A percentile compares a stretch with the other conserved stretches of the same genome.
Conservation (phyloP, 2,797 vertebrate species). For the Phylloscopus collybita region DNA sequence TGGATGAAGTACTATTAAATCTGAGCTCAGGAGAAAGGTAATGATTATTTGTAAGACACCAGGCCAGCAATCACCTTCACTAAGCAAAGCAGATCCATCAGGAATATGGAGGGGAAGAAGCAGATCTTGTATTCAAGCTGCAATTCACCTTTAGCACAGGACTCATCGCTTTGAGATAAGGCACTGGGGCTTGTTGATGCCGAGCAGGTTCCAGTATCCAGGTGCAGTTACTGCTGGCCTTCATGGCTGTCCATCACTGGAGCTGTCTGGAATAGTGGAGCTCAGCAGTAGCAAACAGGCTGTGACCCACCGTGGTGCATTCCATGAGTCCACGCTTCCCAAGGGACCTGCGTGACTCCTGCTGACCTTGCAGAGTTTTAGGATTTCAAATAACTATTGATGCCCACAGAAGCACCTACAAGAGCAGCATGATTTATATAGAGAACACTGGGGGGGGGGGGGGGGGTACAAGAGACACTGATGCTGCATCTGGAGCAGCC, state of each 20-base stretch:
- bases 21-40: neutral
- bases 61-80: neutral
- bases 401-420: neutral
- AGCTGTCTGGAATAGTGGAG: neutral
- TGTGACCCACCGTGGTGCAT: rapidly evolving
- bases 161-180: neutral
- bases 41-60: neutral
- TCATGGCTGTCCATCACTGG: neutral
- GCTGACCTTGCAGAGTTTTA: neutral
- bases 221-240: no score
- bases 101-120: rapidly evolving
- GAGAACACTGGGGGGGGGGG: neutral
- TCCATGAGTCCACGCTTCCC: rapidly evolving
- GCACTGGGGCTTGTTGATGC: neutral
- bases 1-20: neutral
- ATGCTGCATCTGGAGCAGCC: neutral
- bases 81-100: neutral
- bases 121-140: neutral
- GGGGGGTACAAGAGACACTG: neutral
- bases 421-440: neutral
- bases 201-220: neutral
- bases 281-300: neutral
- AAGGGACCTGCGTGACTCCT: neutral
- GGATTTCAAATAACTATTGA: neutral
- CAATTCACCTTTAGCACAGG: neutral